These are phyloP conservation scores for Gopherus evgoodei DNA, from an alignment of 2,113 vertebrate genomes.

Conservation along the genomic window DNA sequence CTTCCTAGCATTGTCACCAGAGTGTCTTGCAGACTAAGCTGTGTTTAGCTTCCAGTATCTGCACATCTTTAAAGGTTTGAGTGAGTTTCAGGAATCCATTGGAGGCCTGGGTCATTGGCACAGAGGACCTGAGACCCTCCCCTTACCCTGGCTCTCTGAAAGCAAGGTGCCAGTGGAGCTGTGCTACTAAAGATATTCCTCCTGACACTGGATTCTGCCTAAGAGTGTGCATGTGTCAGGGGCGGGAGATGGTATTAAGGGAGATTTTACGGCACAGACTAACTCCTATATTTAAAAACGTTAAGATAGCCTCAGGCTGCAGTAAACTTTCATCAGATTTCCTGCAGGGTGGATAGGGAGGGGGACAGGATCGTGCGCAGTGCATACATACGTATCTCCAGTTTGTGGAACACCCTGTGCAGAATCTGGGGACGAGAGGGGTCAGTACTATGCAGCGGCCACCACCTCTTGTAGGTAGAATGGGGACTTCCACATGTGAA, in stretches of 20 bases:
- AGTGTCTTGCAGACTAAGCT: background rate
- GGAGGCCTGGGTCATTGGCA: background rate
- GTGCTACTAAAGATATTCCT: background rate
- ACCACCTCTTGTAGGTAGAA: background rate
- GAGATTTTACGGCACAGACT: accelerated
- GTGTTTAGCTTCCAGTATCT: background rate
- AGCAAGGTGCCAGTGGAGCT: background rate
- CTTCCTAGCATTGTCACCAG: background rate
- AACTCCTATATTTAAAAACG: background rate
- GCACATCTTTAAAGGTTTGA: background rate
- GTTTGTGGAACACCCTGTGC: background rate
- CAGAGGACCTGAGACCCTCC: background rate
- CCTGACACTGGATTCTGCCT: slow-evolving; percentile 40
- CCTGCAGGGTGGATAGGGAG: accelerated
- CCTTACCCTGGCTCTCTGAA: background rate
- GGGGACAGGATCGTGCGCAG: accelerated
- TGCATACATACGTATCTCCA: accelerated
- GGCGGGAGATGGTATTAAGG: background rate
- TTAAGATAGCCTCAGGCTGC: accelerated
- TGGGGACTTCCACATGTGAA: background rate
- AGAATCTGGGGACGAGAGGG: background rate
- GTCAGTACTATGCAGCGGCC: background rate
- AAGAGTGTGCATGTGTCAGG: accelerated
- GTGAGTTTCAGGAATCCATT: slow-evolving; percentile 20
- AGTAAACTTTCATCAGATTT: slow-evolving; percentile 4